Conservation (phyloP, 2,888 invertebrate genomes). For the Ornithoptera priamus region DNA sequence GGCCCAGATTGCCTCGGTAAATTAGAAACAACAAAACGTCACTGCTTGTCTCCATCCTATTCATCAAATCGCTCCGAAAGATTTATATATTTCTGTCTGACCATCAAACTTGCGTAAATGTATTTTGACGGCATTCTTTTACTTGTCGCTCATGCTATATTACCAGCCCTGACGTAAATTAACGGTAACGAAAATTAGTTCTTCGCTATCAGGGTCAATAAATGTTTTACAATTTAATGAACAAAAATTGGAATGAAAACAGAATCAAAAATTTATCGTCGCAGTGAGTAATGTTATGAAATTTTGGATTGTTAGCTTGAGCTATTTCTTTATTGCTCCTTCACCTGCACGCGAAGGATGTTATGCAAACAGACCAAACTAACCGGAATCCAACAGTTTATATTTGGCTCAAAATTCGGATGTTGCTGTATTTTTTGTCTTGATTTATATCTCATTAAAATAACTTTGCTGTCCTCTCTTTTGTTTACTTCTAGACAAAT, state of each 20-base stretch:
- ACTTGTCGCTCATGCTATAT: constrained; percentile 14
- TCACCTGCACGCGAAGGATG: constrained; percentile 1
- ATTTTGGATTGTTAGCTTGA: not conserved
- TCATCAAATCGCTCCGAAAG: constrained; percentile 28
- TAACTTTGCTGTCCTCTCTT: constrained; percentile 50
- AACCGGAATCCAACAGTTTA: constrained; percentile 42
- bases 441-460: constrained; percentile 57
- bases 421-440: constrained; percentile 54
- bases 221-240: constrained; percentile 20
- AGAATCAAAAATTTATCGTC: constrained; percentile 35
- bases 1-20: constrained; percentile 40
- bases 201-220: constrained; percentile 24
- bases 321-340: not conserved
- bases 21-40: constrained; percentile 43
- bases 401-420: constrained; percentile 49
- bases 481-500: constrained; percentile 64
- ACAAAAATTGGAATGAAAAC: constrained; percentile 14
- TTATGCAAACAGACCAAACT: constrained; percentile 6
- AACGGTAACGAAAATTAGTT: constrained; percentile 1
- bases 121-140: constrained; percentile 23
- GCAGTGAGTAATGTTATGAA: constrained; percentile 12
- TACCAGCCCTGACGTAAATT: constrained; percentile 22
- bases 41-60: constrained; percentile 30
- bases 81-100: constrained; percentile 26
- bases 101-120: constrained; percentile 24